Evolutionary conservation across 2,797 vertebrate species (phyloP).

Genomic region (Microhierax caerulescens): DNA sequence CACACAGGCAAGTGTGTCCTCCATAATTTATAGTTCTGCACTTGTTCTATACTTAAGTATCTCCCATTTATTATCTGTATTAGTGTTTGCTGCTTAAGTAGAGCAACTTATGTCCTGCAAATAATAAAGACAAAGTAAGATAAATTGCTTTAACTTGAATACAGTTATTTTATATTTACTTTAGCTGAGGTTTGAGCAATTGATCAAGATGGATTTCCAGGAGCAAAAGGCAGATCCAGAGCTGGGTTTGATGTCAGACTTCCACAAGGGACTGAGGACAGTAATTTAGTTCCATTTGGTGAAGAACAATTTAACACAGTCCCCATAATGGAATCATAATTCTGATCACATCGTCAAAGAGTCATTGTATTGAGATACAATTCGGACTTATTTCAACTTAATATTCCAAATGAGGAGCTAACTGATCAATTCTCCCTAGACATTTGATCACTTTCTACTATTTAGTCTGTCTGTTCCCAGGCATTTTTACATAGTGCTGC

Average conservation of each 20-base stretch:
- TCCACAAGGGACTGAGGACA: not conserved
- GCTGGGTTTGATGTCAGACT: not conserved
- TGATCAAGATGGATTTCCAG: not conserved
- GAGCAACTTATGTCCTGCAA: not conserved
- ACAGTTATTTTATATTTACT: not conserved
- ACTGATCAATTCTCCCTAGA: not conserved
- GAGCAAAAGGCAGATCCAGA: not conserved
- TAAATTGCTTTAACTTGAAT: not conserved
- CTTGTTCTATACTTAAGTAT: not conserved
- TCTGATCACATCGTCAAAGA: not conserved
- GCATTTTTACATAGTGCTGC: not conserved
- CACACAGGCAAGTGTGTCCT: not conserved
- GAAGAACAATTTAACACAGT: not conserved
- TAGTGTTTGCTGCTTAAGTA: not conserved
- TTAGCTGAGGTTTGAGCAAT: not conserved
- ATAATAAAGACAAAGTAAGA: not conserved
- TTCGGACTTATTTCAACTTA: not conserved
- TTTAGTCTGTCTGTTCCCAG: not conserved
- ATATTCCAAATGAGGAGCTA: not conserved
- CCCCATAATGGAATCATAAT: not conserved
- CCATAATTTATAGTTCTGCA: not conserved
- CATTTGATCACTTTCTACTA: not conserved
- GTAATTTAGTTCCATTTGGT: not conserved
- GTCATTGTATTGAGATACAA: not conserved
- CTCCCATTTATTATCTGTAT: not conserved